A percentile compares a stretch with the other conserved stretches of the same genome.
Evolutionary conservation across 1,140 invertebrate genomes (phyloP).

Genomic region (Capitella teleta): DNA sequence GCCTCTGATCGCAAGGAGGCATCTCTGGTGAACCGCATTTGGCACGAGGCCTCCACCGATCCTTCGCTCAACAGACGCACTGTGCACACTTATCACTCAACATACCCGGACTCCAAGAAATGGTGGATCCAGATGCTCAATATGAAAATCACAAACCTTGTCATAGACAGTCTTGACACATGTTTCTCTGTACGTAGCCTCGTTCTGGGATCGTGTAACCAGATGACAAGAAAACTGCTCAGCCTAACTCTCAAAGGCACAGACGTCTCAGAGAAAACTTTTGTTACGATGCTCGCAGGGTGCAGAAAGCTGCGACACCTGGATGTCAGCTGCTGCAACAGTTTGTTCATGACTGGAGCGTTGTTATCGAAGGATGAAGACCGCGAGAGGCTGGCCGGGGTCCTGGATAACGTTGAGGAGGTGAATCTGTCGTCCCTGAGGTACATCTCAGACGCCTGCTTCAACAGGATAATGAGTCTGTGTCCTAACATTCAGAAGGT

Average conservation of each 20-base stretch:
- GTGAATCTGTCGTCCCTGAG: slow-evolving; percentile 54
- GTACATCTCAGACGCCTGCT: slow-evolving; percentile 58
- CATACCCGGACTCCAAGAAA: background rate
- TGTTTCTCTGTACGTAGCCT: slow-evolving; percentile 11
- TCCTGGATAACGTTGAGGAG: slow-evolving; percentile 48
- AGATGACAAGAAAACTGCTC: slow-evolving; percentile 20
- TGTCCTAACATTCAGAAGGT: slow-evolving; percentile 50
- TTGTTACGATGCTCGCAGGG: slow-evolving; percentile 22
- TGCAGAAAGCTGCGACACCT: slow-evolving; percentile 45
- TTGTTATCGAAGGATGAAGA: slow-evolving; percentile 51
- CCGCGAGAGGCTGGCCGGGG: slow-evolving; percentile 41
- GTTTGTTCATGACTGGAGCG: slow-evolving; percentile 59
- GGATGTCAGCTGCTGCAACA: slow-evolving; percentile 53
- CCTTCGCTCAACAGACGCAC: slow-evolving; percentile 29
- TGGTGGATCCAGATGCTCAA: slow-evolving; percentile 8
- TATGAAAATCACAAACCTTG: slow-evolving; percentile 21
- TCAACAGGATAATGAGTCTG: slow-evolving; percentile 53
- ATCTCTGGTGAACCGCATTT: slow-evolving; percentile 23
- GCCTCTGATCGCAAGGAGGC: slow-evolving; percentile 36
- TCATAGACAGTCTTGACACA: slow-evolving; percentile 26
- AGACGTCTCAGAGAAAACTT: slow-evolving; percentile 25
- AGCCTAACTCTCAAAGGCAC: slow-evolving; percentile 27
- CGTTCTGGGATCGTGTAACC: slow-evolving; percentile 21
- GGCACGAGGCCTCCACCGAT: slow-evolving; percentile 35
- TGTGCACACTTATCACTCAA: slow-evolving; percentile 19